These are phyloP conservation scores for Leptinotarsa lineolata DNA, from an alignment of 1,140 invertebrate species.

Conservation along the genomic window DNA sequence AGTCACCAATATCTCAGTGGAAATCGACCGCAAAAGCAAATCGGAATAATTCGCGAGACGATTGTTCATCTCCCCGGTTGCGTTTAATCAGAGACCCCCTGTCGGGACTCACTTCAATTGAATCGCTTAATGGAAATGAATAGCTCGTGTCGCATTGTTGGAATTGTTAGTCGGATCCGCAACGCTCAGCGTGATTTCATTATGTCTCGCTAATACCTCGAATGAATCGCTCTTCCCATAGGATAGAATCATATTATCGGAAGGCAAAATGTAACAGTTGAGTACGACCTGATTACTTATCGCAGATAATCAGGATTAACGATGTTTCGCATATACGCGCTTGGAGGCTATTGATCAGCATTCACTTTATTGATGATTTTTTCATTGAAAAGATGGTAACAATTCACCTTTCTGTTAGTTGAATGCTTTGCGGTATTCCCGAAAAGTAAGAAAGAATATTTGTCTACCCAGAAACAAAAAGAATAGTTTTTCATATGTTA, in stretches of 20 bases:
- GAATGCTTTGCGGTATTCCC: too few relatives aligned
- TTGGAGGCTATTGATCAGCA: neutral
- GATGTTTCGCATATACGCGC: neutral
- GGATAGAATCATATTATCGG: slow-evolving; percentile 7
- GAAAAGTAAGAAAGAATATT: too few relatives aligned
- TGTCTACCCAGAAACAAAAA: too few relatives aligned
- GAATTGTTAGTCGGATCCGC: slow-evolving; percentile 6
- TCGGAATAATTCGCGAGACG: neutral
- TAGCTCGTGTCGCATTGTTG: slow-evolving; percentile 12
- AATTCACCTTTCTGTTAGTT: too few relatives aligned
- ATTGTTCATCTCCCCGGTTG: slow-evolving; percentile 8
- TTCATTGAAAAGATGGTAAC: too few relatives aligned
- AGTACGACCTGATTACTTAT: slow-evolving; percentile 3
- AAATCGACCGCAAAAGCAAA: slow-evolving; percentile 13
- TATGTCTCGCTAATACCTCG: slow-evolving; percentile 7
- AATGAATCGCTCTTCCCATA: slow-evolving; percentile 10
- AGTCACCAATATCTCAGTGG: neutral
- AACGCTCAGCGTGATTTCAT: slow-evolving; percentile 19
- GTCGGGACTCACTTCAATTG: slow-evolving; percentile 13
- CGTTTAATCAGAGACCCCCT: slow-evolving; percentile 15
- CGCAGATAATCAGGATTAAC: slow-evolving; percentile 5
- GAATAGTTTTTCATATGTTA: too few relatives aligned
- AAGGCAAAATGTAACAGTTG: slow-evolving; percentile 9
- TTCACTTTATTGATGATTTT: too few relatives aligned
- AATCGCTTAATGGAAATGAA: slow-evolving; percentile 16